These are phyloP conservation scores for Pseudomugil gertrudae DNA, from an alignment of 2,797 vertebrate genomes.

Conservation along the genomic window DNA sequence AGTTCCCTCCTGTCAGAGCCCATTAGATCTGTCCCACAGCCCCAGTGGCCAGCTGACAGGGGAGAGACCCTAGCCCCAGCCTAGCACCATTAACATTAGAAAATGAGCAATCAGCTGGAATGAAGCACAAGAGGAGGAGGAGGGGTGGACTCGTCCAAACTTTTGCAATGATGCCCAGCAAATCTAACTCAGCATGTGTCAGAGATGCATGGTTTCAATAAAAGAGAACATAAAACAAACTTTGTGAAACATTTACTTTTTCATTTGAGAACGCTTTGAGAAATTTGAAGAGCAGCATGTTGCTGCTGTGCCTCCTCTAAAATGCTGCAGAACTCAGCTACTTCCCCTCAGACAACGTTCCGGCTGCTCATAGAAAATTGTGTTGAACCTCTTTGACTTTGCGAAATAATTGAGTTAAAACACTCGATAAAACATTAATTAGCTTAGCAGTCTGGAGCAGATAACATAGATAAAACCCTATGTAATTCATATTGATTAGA, in stretches of 20 bases:
- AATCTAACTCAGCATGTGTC: slow-evolving; percentile 53
- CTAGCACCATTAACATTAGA: slow-evolving; percentile 97
- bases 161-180: slow-evolving; percentile 53
- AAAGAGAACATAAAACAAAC: not conserved
- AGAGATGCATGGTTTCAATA: slow-evolving; percentile 1
- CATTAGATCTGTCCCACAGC: slow-evolving; percentile 96
- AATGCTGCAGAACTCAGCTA: slow-evolving; percentile 32
- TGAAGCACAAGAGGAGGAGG: slow-evolving; percentile 78
- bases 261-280: slow-evolving; percentile 13
- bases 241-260: not conserved
- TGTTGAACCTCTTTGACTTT: slow-evolving; percentile 86
- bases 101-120: slow-evolving; percentile 99
- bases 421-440: slow-evolving; percentile 90
- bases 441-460: slow-evolving; percentile 87
- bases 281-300: not conserved
- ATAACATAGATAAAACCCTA: slow-evolving; percentile 89
- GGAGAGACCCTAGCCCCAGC: slow-evolving; percentile 88
- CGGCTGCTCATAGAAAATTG: slow-evolving; percentile 75
- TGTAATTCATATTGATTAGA: slow-evolving; percentile 90
- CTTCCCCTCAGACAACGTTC: slow-evolving; percentile 57
- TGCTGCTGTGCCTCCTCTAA: slow-evolving; percentile 24
- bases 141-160: slow-evolving; percentile 46
- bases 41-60: slow-evolving; percentile 95
- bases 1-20: slow-evolving; percentile 98
- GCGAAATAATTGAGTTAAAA: slow-evolving; percentile 89